A percentile compares a stretch with the other conserved stretches of the same genome.
These are phyloP conservation scores for Charaxes varanes DNA, from an alignment of 1,140 invertebrate genomes.

Conservation along the genomic window DNA sequence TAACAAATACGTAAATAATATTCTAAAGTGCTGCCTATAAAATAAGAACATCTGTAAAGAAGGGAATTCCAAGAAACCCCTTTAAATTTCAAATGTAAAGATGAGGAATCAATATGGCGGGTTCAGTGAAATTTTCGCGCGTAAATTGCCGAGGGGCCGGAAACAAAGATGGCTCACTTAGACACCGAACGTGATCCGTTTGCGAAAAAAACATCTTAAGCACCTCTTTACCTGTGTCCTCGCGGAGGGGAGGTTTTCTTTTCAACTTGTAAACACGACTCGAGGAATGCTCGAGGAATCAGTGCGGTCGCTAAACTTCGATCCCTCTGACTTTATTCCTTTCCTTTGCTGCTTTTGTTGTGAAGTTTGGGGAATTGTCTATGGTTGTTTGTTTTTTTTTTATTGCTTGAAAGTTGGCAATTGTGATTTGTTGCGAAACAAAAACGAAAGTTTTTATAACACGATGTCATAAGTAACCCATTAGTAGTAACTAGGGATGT, in stretches of 20 bases:
- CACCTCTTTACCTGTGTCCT: conserved; percentile 19
- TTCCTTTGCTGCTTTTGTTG: conserved; percentile 2
- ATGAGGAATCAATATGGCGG: conserved; percentile 45
- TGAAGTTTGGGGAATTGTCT: conserved; percentile 2
- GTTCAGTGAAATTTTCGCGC: conserved; percentile 41
- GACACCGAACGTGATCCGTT: conserved; percentile 66
- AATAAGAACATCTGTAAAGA: conserved; percentile 3
- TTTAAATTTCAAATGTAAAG: conserved; percentile 20
- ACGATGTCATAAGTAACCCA: too few species aligned
- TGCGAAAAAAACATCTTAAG: conserved; percentile 66
- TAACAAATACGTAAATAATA: too few species aligned
- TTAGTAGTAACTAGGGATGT: too few species aligned
- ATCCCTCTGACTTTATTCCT: conserved; percentile 7
- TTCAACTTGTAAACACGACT: conserved; percentile 8
- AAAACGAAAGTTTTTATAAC: too few species aligned
- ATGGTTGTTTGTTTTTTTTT: conserved; percentile 6
- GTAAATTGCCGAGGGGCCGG: conserved; percentile 40
- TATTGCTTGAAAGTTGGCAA: neutral
- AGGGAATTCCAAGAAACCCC: conserved; percentile 3
- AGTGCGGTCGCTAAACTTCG: conserved; percentile 6
- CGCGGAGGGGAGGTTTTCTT: conserved; percentile 8
- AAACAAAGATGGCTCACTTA: conserved; percentile 67
- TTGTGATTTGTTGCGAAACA: neutral
- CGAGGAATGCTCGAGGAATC: conserved; percentile 7
- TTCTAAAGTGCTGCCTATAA: too few species aligned